Evolutionary conservation across 2,888 invertebrate genomes (phyloP), one percentile per base, ranked within the genome.

Genomic region (Pandemis corylana): DNA sequence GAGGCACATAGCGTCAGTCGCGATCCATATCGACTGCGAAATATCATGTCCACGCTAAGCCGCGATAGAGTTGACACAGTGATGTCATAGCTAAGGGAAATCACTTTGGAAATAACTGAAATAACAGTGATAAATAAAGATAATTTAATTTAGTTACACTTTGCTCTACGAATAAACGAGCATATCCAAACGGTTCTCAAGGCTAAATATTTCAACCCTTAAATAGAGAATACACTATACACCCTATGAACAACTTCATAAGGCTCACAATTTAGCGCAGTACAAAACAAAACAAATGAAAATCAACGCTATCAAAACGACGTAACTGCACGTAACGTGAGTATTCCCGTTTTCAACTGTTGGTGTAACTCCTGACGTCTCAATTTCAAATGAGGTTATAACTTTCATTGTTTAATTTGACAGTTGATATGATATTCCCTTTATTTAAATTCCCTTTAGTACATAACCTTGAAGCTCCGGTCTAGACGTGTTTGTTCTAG

Each of bases 401-500:
- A 3, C 7, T 56, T 59, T 28, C 28, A 28, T 15, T 51, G 61
- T 68, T 68, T 59, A 73, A 73, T 68, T 59, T 64, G 56, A 64
- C 73, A 68, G 68, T 68, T 73, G 68, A 68, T 73, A 73, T 73
- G 56, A 73, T 68, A 68, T 68, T 68, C 73, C 68, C 68, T 73
- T 68, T 68, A 68, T 77, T 72, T 15, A 65, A 75, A 77, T 71
- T 53, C 71, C 66, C 63, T 59, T 62, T 46, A 62, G 71, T 68
- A 64, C 20, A 15, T 68, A 75, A 77, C 77, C 77, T 77, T 77
- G 77, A 72, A 72, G 51, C 76, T 61, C 51, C 51, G 71, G 77
- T 77, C 76, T 77, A 77, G 77, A 77, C 77, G 62, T 36, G 68
- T 69, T 63, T 68, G 72, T 64, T 70, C 73, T 77, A 76, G 72